Evolutionary conservation across 2,888 invertebrate species (phyloP), one percentile per base, ranked within the genome.

Genomic region (Eristalis pertinax): DNA sequence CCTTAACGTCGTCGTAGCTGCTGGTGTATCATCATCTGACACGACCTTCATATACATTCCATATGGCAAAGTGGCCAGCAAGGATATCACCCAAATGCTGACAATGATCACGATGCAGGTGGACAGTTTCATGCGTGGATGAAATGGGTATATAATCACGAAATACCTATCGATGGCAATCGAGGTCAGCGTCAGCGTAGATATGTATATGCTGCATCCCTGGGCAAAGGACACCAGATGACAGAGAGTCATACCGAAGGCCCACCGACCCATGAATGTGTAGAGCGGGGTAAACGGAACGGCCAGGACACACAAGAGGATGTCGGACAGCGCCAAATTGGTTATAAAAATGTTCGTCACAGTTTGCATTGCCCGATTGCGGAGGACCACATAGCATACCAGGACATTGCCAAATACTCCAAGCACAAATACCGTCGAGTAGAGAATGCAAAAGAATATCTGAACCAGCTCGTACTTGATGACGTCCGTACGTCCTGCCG

Each of bases 301-400:
- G 3, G 98, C 98, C 82, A 99, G 95, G 15, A 97, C 95, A 92
- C 99, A 99, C 89, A 99, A 95, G 64, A 99, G 94, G 67, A 99
- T 97, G 92, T 99, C 99, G 10, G 98, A 98, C 41, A 99, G 94
- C 0, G 99, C 99, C 90, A 99, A 94, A 92, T 99, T 99, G 60
- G 98, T 97, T 91, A 99, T 99, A 94, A 99, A 99, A 72, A 98
- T 95, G 92, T 99, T 99, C 4, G 99, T 99, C 50, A 99, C 99
- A 0, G 99, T 98, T 92, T 99, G 99, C 99, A 99, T 99, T 35
- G 97, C 96, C 89, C 96, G 96, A 93, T 98, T 99, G 38, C 98
- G 95, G 43, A 97, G 95, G 7, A 99, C 99, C 19, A 99, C 98
- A 91, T 96, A 99, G 91, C 98, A 98, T 26, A 99, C 99, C 22